phyloP scores from a whole-genome alignment of 1,140 invertebrate species.

The Tetramorium parvispinum region DNA sequence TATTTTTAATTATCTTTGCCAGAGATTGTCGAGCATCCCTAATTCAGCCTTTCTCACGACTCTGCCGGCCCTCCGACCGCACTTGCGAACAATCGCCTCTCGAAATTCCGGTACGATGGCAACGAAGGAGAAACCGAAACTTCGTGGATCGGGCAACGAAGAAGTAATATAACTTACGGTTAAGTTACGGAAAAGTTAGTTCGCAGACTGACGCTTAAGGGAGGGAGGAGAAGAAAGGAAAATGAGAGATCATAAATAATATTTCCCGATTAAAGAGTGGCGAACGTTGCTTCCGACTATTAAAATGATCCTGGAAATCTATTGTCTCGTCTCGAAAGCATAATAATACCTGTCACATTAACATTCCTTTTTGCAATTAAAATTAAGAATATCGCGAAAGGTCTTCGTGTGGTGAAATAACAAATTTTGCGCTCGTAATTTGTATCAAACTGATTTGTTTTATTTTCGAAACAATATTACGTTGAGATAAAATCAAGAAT shows the following conservation, averaged over 20 bases:
- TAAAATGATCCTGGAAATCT: background rate
- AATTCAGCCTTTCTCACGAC: background rate
- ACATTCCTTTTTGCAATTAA: background rate
- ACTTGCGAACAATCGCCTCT: background rate
- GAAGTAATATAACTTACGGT: slow-evolving; percentile 57
- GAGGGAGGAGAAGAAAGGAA: background rate
- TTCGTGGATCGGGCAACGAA: background rate
- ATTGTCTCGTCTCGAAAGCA: background rate
- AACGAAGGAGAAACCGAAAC: slow-evolving; percentile 19
- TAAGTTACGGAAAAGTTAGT: slow-evolving; percentile 65
- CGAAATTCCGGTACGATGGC: background rate
- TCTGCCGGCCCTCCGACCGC: background rate
- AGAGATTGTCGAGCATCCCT: background rate
- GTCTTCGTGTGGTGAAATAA: background rate
- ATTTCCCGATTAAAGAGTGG: slow-evolving; percentile 32
- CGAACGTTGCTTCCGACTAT: background rate
- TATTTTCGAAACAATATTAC: background rate
- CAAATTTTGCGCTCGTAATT: background rate
- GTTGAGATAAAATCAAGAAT: background rate
- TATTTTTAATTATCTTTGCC: slow-evolving; percentile 23
- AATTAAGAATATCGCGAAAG: background rate
- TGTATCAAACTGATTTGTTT: background rate
- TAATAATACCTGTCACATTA: background rate
- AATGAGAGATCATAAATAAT: slow-evolving; percentile 52
- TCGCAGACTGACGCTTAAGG: background rate